Evolutionary conservation across 2,113 vertebrate species (phyloP), one percentile per base, ranked within the genome.

Genomic region (Melanocharis versteri): DNA sequence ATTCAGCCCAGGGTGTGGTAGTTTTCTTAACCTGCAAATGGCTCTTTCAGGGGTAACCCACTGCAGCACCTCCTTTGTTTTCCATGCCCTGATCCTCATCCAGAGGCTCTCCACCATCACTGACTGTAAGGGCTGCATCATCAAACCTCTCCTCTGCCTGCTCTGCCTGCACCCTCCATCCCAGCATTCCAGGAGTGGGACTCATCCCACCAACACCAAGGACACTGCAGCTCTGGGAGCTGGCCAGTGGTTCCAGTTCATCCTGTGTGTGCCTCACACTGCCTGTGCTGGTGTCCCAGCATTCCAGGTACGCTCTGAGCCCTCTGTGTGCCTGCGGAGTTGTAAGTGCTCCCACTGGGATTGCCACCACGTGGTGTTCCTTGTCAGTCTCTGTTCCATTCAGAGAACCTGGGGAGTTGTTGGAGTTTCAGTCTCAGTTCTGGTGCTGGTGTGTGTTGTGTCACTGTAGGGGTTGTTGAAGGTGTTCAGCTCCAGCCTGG

Each of bases 281-380:
- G 60, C 47, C 47, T 9, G 35, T 26, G 28, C 42, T 10, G 47
- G 4, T 17, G 72, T 31, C 24, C 45, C 24, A 10, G 61, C 26
- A 2, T 19, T 21, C 15, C 48, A 47, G 69, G 11, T 1, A 1
- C 0, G 0, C 20, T 35, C 65, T 9, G 69, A 58, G 82, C 76
- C 31, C 39, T 7, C n/a, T 0, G 0, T 13, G 71, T 11, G n/a
- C n/a, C n/a, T n/a, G n/a, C n/a, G n/a, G n/a, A n/a, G n/a, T n/a
- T n/a, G n/a, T n/a, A n/a, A 9, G 4, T n/a, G 31, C 7, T 48
- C 54, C 56, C n/a, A 1, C 27, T 42, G n/a, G 73, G 15, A 20
- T 10, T 40, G 26, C 6, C 37, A 30, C 10, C 54, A 21, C 2
- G 2, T 13, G 64, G 27, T 3, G 16, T 11, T 24, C 33, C 2